Evolutionary conservation across 2,888 invertebrate genomes (phyloP), one percentile per base, ranked within the genome.

Genomic region (Apamea monoglypha): DNA sequence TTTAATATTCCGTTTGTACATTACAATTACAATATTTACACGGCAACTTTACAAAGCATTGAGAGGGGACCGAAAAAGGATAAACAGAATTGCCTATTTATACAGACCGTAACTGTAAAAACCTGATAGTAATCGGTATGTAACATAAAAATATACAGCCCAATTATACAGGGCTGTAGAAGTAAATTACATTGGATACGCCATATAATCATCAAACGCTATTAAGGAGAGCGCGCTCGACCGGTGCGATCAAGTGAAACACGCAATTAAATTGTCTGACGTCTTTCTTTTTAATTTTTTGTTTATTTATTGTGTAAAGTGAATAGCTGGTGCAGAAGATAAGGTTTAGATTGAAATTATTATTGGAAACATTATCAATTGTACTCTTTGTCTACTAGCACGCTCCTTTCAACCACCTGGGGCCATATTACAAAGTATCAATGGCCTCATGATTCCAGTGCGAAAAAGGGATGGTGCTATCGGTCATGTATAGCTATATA

Each of bases 141-240:
- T 90, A 87, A 91, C 93, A 94, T 94, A 94, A 95, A 94, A 95
- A 93, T 92, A 91, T 92, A 94, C 92, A 91, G 85, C 92, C 78
- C 85, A 82, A 76, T 94, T 92, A 91, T 91, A 91, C 89, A 85
- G 81, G 83, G 83, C 91, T 92, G 92, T 94, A 92, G 89, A 91
- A 90, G 76, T 87, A 82, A 92, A 92, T 86, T 79, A 83, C 77
- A 80, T 68, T 78, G 76, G 71, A 83, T 81, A 77, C 73, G 69
- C 50, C 53, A 64, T 76, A 70, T 73, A 75, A 87, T 82, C 70
- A 85, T 82, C 69, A 66, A 67, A 71, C 21, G 69, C 81, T 74
- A 77, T 78, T 82, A 78, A 71, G 32, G 63, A 66, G 68, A 69
- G 73, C 63, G 40, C 44, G 70, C 63, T 56, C 69, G 36, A 70